phyloP scores from a whole-genome alignment of 2,888 invertebrate genomes.

The Ceriagrion tenellum region DNA sequence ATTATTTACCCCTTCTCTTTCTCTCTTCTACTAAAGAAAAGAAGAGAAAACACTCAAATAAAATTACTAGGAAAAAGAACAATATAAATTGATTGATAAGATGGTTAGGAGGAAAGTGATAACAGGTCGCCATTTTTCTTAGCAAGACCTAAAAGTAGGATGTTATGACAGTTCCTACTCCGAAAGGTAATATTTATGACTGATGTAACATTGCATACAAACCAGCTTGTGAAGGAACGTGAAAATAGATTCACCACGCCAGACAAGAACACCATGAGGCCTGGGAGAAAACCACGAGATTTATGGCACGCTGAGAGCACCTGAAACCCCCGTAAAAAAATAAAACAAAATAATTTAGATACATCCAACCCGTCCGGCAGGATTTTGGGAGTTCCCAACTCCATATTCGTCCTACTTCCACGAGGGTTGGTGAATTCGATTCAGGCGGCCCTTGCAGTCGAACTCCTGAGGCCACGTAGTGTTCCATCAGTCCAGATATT shows the following conservation, averaged over 20 bases:
- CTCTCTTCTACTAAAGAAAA: no score
- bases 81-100: no score
- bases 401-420: neutral
- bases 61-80: no score
- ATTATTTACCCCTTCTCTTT: no score
- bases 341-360: neutral
- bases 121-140: no score
- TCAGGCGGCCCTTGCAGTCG: neutral
- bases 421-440: neutral
- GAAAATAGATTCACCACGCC: neutral
- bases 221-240: neutral
- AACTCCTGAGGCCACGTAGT: neutral
- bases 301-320: neutral
- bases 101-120: no score
- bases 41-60: no score
- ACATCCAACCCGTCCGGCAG: neutral
- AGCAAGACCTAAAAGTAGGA: neutral
- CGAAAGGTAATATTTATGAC: neutral
- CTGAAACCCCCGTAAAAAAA: neutral
- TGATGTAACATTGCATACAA: neutral
- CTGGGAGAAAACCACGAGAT: neutral
- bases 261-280: neutral
- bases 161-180: neutral
- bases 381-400: neutral
- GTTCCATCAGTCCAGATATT: neutral